These are phyloP conservation scores for Tichodroma muraria DNA, from an alignment of 2,113 vertebrate species.

Conservation along the genomic window DNA sequence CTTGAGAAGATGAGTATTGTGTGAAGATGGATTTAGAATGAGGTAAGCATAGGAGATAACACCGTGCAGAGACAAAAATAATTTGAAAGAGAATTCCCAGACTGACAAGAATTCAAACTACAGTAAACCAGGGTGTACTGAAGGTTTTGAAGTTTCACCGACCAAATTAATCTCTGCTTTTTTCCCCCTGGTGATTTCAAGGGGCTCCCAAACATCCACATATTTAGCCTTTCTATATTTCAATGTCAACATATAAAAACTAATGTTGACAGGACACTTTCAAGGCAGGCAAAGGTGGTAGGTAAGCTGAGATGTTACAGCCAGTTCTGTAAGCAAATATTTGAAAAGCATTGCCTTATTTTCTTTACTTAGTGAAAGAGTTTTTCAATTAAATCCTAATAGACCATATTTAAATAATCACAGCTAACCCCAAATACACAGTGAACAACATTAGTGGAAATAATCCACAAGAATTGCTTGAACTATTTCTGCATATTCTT, in stretches of 20 bases:
- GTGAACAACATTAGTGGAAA: not conserved
- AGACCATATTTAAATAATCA: not conserved
- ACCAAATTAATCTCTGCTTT: not conserved
- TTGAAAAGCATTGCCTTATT: not conserved
- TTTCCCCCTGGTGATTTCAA: not conserved
- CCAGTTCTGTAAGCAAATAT: not conserved
- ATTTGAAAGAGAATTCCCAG: not conserved
- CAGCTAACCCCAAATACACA: not conserved
- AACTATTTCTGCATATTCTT: not conserved
- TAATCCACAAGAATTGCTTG: not conserved
- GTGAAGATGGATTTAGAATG: not conserved
- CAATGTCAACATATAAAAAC: not conserved
- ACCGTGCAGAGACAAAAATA: not conserved
- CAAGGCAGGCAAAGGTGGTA: not conserved
- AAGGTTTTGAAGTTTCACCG: not conserved
- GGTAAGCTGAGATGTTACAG: not conserved
- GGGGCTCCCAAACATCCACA: not conserved
- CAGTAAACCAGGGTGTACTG: not conserved
- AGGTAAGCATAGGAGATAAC: not conserved
- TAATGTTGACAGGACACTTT: not conserved
- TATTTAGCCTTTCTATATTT: not conserved
- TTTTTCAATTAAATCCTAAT: slow-evolving; percentile 5
- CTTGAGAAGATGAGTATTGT: not conserved
- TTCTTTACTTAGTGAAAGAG: not conserved
- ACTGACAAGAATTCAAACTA: not conserved